Evolutionary conservation across 2,888 invertebrate species (phyloP).

Genomic region (Sabatieria punctata): DNA sequence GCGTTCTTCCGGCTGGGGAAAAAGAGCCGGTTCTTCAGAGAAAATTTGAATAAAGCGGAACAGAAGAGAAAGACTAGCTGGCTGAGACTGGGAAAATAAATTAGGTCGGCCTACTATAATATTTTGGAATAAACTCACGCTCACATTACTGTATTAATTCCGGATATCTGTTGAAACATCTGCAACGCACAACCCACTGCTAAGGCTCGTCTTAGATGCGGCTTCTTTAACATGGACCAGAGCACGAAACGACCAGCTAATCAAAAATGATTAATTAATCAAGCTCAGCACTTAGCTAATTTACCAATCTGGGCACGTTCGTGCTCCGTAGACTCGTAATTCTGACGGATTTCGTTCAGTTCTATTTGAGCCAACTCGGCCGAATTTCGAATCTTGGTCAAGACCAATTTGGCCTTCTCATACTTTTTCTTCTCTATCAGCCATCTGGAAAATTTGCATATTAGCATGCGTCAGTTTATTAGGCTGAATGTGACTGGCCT

Average conservation of each 20-base stretch:
- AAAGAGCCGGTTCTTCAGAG: too few species aligned
- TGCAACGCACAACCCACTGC: slow-evolving; percentile 38
- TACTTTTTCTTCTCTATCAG: not conserved
- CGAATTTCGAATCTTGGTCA: not conserved
- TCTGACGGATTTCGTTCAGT: not conserved
- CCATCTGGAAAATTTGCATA: too few species aligned
- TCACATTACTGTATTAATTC: slow-evolving; percentile 40
- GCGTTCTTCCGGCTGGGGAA: too few species aligned
- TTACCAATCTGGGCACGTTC: not conserved
- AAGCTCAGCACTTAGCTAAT: not conserved
- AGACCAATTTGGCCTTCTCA: not conserved
- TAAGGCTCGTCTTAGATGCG: slow-evolving; percentile 24
- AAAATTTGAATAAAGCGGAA: too few species aligned
- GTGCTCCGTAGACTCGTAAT: not conserved
- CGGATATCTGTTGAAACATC: slow-evolving; percentile 38
- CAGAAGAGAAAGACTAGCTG: too few species aligned
- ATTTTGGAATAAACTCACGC: slow-evolving; percentile 14
- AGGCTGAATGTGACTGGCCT: too few species aligned
- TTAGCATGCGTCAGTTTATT: too few species aligned
- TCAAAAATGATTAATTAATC: not conserved
- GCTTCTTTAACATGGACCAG: not conserved
- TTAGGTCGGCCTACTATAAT: too few species aligned
- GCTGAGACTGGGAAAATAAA: too few species aligned
- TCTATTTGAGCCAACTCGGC: not conserved
- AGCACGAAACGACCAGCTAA: not conserved